A percentile compares a stretch with the other conserved stretches of the same genome.
These are phyloP conservation scores for Elaeidobius kamerunicus DNA, from an alignment of 2,888 invertebrate species.

Conservation along the genomic window DNA sequence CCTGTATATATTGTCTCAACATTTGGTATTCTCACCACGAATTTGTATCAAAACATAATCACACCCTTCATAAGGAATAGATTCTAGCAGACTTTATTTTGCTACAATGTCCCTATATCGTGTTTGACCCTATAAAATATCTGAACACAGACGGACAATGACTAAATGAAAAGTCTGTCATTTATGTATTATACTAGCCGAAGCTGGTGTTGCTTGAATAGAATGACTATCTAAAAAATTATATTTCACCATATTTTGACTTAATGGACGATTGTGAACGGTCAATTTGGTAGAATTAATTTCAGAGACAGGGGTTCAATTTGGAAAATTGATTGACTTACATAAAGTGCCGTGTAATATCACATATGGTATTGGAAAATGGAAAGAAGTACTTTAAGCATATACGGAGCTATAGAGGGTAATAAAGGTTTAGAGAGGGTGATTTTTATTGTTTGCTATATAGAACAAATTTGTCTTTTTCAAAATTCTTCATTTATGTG, in stretches of 20 bases:
- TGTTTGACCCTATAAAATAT: constrained; percentile 30
- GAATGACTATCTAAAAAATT: constrained; percentile 32
- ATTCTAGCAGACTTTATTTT: constrained; percentile 8
- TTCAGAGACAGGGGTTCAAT: constrained; percentile 1
- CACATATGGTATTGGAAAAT: constrained; percentile 10
- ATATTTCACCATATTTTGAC: constrained; percentile 33
- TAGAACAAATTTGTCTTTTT: too few species aligned
- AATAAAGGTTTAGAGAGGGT: too few species aligned
- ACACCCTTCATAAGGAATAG: neutral
- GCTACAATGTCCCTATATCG: constrained; percentile 16
- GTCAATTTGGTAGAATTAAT: constrained; percentile 37
- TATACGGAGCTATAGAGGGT: too few species aligned
- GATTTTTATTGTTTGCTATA: too few species aligned
- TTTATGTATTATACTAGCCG: constrained; percentile 40
- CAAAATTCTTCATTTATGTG: too few species aligned
- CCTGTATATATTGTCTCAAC: neutral
- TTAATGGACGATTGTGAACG: constrained; percentile 35
- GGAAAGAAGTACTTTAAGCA: too few species aligned
- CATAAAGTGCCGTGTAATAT: constrained; percentile 35
- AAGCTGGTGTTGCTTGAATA: constrained; percentile 33
- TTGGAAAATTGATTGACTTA: constrained; percentile 22
- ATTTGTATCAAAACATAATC: neutral
- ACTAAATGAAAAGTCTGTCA: constrained; percentile 43
- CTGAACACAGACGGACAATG: constrained; percentile 29
- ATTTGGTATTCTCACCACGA: too few species aligned